phyloP scores from a whole-genome alignment of 2,888 invertebrate genomes.

The Buathra laborator region DNA sequence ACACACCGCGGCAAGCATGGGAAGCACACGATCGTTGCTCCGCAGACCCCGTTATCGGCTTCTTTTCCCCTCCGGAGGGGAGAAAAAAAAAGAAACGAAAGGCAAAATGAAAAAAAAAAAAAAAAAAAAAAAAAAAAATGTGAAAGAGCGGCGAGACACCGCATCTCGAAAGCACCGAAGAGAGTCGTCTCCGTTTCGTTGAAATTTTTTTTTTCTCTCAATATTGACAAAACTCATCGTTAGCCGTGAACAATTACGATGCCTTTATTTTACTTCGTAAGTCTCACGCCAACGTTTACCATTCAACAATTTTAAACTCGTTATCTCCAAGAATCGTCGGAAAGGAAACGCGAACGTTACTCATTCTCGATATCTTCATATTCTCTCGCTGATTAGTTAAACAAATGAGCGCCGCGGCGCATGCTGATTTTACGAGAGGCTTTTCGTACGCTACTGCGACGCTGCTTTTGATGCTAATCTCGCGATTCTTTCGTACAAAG shows the following conservation, averaged over 20 bases:
- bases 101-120: not conserved
- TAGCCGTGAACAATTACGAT: no score
- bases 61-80: constrained; percentile 10
- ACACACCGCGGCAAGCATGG: constrained; percentile 31
- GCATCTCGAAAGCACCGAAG: no score
- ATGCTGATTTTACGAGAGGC: not conserved
- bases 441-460: not conserved
- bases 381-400: no score
- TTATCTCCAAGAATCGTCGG: no score
- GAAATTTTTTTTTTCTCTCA: no score
- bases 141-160: not conserved
- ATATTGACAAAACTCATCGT: no score
- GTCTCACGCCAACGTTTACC: no score
- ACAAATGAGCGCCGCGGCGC: not conserved
- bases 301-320: no score
- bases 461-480: not conserved
- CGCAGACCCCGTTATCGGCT: constrained; percentile 61
- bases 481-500: constrained; percentile 24
- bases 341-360: no score
- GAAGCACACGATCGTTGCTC: constrained; percentile 56
- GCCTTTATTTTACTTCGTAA: no score
- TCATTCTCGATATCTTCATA: no score
- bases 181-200: no score
- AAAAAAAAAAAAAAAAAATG: not conserved
- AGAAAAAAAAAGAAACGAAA: constrained; percentile 19